Conservation (phyloP, 2,888 invertebrate genomes). For the Drosophila buzzatii region DNA sequence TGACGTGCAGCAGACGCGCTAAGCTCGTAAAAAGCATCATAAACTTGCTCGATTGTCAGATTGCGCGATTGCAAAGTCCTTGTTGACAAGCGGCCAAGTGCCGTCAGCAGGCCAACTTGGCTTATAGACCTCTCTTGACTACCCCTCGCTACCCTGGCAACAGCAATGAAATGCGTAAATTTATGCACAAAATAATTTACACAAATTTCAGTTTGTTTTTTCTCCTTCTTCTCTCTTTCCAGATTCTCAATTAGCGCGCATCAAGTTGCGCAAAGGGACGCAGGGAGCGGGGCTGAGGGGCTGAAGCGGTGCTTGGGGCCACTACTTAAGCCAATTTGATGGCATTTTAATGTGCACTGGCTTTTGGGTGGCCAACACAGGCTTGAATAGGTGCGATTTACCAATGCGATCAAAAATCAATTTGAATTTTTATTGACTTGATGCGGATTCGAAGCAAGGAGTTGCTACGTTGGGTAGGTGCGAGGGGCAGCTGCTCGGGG, state of each 20-base stretch:
- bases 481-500: background rate
- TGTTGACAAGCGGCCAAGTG: constrained; percentile 58
- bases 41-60: constrained; percentile 54
- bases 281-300: too few species aligned
- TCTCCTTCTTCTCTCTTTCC: background rate
- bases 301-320: background rate
- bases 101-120: background rate
- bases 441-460: constrained; percentile 30
- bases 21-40: constrained; percentile 51
- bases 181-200: constrained; percentile 77
- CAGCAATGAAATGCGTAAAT: constrained; percentile 66
- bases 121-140: background rate
- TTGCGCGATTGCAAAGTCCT: constrained; percentile 44
- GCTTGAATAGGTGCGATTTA: constrained; percentile 69
- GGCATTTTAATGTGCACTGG: constrained; percentile 62
- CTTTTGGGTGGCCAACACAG: constrained; percentile 67
- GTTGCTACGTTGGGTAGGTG: background rate
- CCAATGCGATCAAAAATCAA: constrained; percentile 69
- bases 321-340: constrained; percentile 64
- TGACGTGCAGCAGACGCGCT: constrained; percentile 7
- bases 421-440: constrained; percentile 70
- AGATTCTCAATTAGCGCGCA: constrained; percentile 70
- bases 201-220: constrained; percentile 63
- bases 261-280: constrained; percentile 37
- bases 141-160: background rate